Conservation (phyloP, 2,797 vertebrate genomes). For the Eospalax fontanierii region DNA sequence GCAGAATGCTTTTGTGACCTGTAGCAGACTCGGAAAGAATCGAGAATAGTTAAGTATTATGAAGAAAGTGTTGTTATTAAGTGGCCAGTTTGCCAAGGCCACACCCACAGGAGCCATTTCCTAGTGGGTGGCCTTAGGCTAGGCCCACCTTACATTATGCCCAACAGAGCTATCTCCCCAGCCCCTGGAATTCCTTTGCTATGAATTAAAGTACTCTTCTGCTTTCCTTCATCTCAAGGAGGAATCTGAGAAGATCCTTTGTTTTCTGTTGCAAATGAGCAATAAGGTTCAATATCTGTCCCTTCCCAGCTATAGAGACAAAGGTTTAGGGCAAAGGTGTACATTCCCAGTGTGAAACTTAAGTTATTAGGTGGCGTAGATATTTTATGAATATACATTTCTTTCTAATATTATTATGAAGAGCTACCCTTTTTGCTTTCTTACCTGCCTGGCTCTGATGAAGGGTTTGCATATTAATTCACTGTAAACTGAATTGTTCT, state of each 20-base stretch:
- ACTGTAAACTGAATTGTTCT: constrained; percentile 40
- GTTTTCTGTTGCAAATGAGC: constrained; percentile 29
- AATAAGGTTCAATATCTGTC: neutral
- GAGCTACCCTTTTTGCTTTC: constrained; percentile 7
- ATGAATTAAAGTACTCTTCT: neutral
- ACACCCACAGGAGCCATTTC: too few species aligned
- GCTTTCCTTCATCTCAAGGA: constrained; percentile 43
- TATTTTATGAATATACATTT: constrained; percentile 49
- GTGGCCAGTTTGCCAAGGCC: too few species aligned
- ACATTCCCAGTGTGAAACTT: constrained; percentile 55
- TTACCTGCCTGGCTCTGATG: constrained; percentile 15
- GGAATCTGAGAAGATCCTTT: constrained; percentile 31
- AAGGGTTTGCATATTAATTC: constrained; percentile 39
- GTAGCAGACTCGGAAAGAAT: too few species aligned
- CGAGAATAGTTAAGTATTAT: too few species aligned
- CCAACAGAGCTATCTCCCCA: neutral
- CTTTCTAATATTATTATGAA: constrained; percentile 48
- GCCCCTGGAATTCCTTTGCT: neutral
- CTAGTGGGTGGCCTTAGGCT: too few species aligned
- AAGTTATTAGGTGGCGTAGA: neutral
- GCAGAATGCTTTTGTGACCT: too few species aligned
- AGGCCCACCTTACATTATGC: too few species aligned
- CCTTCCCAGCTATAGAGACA: neutral
- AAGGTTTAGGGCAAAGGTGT: constrained; percentile 26
- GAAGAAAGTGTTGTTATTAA: too few species aligned